Evolutionary conservation across 2,113 vertebrate species (phyloP).

Genomic region (Malurus melanocephalus): DNA sequence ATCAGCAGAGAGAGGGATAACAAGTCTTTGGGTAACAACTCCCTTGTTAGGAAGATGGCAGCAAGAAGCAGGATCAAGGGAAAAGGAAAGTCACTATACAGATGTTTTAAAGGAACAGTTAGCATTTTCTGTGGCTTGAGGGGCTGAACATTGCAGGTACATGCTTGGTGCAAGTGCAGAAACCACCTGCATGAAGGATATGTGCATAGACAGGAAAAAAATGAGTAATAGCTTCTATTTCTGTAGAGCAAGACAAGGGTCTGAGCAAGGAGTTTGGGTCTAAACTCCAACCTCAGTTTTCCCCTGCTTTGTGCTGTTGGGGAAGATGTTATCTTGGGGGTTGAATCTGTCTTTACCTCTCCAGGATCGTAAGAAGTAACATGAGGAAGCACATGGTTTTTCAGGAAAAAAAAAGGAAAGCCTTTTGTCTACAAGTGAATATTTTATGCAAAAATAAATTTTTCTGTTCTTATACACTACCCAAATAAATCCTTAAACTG

Average conservation of each 20-base stretch:
- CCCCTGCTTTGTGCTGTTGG: background rate
- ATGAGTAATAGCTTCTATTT: background rate
- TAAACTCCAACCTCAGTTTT: background rate
- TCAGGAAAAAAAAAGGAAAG: background rate
- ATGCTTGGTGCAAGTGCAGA: background rate
- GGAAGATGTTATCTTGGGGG: background rate
- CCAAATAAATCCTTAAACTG: background rate
- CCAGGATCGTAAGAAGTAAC: background rate
- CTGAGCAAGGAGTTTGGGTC: background rate
- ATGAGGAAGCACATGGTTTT: background rate
- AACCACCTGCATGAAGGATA: background rate
- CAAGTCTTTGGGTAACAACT: conserved; percentile 64
- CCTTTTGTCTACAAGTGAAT: background rate
- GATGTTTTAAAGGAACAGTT: conserved; percentile 57
- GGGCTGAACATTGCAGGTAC: background rate
- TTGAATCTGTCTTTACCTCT: background rate
- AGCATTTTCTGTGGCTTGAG: conserved; percentile 15
- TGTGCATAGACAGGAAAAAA: background rate
- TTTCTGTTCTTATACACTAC: background rate
- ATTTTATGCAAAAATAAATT: background rate
- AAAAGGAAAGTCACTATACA: conserved; percentile 27
- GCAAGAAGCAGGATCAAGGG: conserved; percentile 26
- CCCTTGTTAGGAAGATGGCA: conserved; percentile 63
- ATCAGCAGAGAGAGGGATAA: conserved; percentile 64
- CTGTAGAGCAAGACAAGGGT: background rate